Evolutionary conservation across 2,888 invertebrate species (phyloP), one percentile per base, ranked within the genome.

Genomic region (Arenicola marina): DNA sequence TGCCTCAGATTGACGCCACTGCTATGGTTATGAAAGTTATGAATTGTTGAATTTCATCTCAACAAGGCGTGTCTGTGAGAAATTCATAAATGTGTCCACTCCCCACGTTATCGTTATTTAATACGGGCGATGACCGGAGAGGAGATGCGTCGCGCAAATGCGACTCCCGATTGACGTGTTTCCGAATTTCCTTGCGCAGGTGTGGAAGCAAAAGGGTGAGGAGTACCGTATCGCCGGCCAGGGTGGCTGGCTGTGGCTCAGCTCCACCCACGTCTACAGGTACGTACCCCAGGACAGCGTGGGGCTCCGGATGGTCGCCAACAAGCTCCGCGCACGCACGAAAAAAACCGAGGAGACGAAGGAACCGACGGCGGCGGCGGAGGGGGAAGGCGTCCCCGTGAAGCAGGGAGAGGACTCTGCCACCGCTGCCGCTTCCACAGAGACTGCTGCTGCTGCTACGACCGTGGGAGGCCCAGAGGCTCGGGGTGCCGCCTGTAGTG

Each of bases 191-290:
- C 28, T 33, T 33, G 62, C 62, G 1, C 66, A 83, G 83, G 79
- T 83, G n/a, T 82, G 94, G 93, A 97, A 97, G 83, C 95, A 96
- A 85, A 96, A 95, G 84, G 98, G 98, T 0, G 99, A 99, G 84
- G 97, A 98, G 77, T 99, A 97, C 82, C 88, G 99, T 69, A 90
- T 98, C 48, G 95, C 95, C 78, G 97, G 97, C 0, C 80, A 80
- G 11, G 95, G 96, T 90, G 98, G 97, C n/a, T 99, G 98, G 98
- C 61, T 73, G 33, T 83, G 83, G 83, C 54, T 78, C 21, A 76
- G 77, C 34, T 56, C 65, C 26, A 76, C 74, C 18, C 62, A 92
- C 65, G 88, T 88, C 74, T 87, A 88, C 72, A 87, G 85, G 82
- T 85, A 83, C 75, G 75, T 84, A 69, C 86, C 87, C 73, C 86